Evolutionary conservation across 2,888 invertebrate species (phyloP).

Genomic region (Tinea pellionella): DNA sequence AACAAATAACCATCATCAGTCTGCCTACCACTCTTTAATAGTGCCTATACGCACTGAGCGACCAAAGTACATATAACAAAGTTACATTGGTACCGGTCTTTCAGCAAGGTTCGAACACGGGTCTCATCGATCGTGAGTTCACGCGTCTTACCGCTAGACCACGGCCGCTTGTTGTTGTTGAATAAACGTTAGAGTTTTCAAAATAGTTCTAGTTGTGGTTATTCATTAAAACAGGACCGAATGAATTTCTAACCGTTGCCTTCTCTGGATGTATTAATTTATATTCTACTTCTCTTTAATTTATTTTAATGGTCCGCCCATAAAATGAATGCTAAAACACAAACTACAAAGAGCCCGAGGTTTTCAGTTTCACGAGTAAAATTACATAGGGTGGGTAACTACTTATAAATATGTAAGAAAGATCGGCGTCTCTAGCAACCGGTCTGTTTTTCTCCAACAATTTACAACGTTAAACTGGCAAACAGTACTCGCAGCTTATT

Average conservation of each 20-base stretch:
- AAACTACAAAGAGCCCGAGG: not conserved
- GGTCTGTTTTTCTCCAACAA: conserved; percentile 40
- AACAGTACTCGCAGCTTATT: conserved; percentile 23
- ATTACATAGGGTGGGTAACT: not conserved
- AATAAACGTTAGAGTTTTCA: not conserved
- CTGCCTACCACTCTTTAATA: no score
- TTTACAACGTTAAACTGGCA: conserved; percentile 54
- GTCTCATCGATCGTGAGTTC: no score
- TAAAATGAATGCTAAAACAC: not conserved
- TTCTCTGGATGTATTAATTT: not conserved
- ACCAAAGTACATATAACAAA: no score
- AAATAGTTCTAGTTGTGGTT: no score
- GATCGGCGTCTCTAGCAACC: conserved; percentile 13
- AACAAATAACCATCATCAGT: no score
- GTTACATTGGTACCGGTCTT: no score
- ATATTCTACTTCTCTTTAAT: not conserved
- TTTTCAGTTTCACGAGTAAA: not conserved
- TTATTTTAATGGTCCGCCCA: not conserved
- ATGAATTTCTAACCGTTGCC: not conserved
- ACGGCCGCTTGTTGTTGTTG: no score
- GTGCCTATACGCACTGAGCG: no score
- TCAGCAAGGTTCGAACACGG: no score
- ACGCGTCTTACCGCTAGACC: no score
- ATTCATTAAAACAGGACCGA: not conserved
- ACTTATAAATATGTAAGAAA: conserved; percentile 38